Percentiles rank a stretch among this genome's conserved stretches.
Conservation (phyloP, 2,797 vertebrate species). For the Tiaroga cobitis region DNA sequence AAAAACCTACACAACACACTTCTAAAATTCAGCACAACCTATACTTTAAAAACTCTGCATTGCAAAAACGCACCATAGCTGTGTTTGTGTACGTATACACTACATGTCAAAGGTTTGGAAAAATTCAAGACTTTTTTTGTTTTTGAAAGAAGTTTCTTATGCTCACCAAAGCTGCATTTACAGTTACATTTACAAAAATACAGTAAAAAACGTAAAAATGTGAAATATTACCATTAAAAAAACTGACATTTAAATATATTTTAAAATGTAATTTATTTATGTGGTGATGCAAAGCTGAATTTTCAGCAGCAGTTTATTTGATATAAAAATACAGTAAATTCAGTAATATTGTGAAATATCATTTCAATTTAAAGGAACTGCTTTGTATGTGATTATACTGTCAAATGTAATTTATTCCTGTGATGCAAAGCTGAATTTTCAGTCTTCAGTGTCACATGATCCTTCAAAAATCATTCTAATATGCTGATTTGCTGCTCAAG, state of each 20-base stretch:
- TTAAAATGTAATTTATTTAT: background rate
- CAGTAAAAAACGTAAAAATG: accelerated
- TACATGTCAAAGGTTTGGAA: background rate
- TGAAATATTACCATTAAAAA: background rate
- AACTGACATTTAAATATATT: background rate
- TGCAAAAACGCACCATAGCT: background rate
- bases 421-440: background rate
- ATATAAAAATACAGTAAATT: too few relatives aligned
- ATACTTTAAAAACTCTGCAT: background rate
- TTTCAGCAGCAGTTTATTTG: too few relatives aligned
- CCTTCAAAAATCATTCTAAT: too few relatives aligned
- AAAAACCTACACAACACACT: background rate
- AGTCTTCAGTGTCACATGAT: too few relatives aligned
- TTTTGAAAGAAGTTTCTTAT: background rate
- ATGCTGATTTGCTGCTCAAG: too few relatives aligned
- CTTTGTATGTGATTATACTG: too few relatives aligned
- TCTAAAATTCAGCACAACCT: background rate
- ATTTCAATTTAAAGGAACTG: too few relatives aligned
- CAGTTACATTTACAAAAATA: too few relatives aligned
- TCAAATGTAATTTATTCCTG: too few relatives aligned
- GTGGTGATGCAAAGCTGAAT: background rate
- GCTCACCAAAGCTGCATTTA: background rate
- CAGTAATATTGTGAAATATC: too few relatives aligned
- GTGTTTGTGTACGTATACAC: background rate
- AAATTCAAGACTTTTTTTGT: background rate